Evolutionary conservation across 2,797 vertebrate genomes (phyloP).

Genomic region (Emydoidea blandingii): DNA sequence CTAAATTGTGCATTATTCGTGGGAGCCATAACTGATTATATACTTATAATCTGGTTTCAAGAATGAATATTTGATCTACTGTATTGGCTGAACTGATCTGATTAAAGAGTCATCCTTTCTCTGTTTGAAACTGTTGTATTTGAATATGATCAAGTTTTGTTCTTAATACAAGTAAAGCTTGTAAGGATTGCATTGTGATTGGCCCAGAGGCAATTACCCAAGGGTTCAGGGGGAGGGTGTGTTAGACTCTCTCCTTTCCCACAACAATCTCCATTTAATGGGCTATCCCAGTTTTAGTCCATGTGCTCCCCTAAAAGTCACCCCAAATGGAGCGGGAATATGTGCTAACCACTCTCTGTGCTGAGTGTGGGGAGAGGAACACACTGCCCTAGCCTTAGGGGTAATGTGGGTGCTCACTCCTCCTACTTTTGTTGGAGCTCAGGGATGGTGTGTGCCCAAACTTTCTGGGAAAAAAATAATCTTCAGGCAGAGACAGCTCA

Average conservation of each 20-base stretch:
- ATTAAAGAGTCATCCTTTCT: not conserved
- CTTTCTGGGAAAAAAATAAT: not conserved
- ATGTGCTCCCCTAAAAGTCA: not conserved
- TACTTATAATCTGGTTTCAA: not conserved
- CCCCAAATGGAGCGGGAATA: not conserved
- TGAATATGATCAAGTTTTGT: not conserved
- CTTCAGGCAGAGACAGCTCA: conserved; percentile 2
- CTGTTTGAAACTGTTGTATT: conserved; percentile 7
- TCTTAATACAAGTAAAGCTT: not conserved
- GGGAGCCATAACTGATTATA: not conserved
- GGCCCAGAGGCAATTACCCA: not conserved
- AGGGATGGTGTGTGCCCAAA: not conserved
- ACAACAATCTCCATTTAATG: not conserved
- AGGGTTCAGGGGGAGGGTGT: not conserved
- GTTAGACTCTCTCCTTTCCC: not conserved
- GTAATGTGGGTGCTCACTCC: not conserved
- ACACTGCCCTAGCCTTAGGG: not conserved
- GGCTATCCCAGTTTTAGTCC: not conserved
- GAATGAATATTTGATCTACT: not conserved
- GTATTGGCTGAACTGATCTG: not conserved
- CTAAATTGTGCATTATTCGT: conserved; percentile 3
- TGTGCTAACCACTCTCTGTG: rapidly evolving
- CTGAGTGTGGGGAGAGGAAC: not conserved
- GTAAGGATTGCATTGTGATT: not conserved
- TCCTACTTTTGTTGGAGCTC: not conserved